Evolutionary conservation across 2,888 invertebrate genomes (phyloP).

Genomic region (Gastrophysa polygoni): DNA sequence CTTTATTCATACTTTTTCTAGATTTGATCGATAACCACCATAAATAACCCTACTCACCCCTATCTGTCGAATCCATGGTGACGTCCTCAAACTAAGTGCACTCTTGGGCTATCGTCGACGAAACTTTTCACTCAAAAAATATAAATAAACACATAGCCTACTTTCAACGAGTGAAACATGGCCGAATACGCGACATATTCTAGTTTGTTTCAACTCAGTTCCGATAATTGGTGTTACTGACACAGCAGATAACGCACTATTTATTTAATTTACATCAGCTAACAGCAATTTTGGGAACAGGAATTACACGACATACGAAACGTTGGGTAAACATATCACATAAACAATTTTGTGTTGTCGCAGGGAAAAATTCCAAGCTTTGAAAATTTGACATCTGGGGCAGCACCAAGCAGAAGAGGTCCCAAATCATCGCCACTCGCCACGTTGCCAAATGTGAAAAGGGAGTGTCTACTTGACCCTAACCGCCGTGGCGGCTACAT

Average conservation of each 20-base stretch:
- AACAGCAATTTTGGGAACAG: background rate
- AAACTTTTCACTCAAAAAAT: slow-evolving; percentile 50
- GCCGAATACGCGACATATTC: slow-evolving; percentile 41
- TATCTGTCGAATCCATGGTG: slow-evolving; percentile 53
- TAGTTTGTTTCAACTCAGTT: background rate
- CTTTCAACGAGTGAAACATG: slow-evolving; percentile 58
- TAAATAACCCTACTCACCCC: slow-evolving; percentile 46
- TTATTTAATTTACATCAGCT: slow-evolving; percentile 6
- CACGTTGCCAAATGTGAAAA: too few relatives aligned
- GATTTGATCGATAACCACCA: slow-evolving; percentile 5
- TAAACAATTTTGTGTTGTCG: slow-evolving; percentile 7
- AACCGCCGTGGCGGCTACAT: too few relatives aligned
- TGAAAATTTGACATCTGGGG: background rate
- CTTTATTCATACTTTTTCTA: slow-evolving; percentile 47
- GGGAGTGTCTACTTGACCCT: too few relatives aligned
- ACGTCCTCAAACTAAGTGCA: background rate
- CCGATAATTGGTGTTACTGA: slow-evolving; percentile 1
- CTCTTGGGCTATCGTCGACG: background rate
- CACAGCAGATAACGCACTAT: slow-evolving; percentile 1
- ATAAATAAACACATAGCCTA: slow-evolving; percentile 53
- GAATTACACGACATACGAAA: background rate
- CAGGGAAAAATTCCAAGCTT: background rate
- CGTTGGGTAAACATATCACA: slow-evolving; percentile 6
- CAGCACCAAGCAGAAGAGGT: background rate
- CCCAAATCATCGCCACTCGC: too few relatives aligned